Conservation (phyloP, 2,113 vertebrate genomes). For the Puffinus mauretanicus region DNA sequence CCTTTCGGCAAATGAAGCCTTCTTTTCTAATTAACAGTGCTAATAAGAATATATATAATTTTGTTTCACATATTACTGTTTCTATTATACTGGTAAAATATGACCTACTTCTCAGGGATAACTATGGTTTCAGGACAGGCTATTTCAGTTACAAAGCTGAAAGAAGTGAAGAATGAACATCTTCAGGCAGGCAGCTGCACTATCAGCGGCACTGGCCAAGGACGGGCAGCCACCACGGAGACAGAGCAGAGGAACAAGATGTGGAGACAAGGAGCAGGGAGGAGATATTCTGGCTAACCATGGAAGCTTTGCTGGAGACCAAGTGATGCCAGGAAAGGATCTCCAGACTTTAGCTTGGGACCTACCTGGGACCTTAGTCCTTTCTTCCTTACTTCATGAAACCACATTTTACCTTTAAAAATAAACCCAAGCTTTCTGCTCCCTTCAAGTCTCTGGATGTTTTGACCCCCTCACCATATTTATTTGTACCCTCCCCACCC, state of each 20-base stretch:
- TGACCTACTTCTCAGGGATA: background rate
- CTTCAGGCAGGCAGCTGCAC: background rate
- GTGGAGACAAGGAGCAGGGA: background rate
- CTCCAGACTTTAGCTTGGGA: background rate
- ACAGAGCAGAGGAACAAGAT: accelerated
- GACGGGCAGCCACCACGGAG: accelerated
- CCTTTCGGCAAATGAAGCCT: background rate
- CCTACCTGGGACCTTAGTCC: background rate
- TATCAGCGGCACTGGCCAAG: background rate
- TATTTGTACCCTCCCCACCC: background rate
- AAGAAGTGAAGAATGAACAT: background rate
- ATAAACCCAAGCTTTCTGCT: background rate
- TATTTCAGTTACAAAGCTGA: background rate
- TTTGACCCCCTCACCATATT: background rate
- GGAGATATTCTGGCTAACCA: background rate
- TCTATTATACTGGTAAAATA: background rate
- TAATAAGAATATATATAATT: background rate
- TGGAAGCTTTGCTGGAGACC: background rate
- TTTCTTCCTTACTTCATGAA: background rate
- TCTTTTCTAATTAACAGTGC: background rate
- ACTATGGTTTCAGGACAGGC: background rate
- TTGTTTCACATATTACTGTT: background rate
- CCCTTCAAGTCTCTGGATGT: background rate
- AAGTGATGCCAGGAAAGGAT: background rate
- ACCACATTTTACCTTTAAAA: background rate